Evolutionary conservation across 2,888 invertebrate genomes (phyloP).

Genomic region (Coelopa pilipes): DNA sequence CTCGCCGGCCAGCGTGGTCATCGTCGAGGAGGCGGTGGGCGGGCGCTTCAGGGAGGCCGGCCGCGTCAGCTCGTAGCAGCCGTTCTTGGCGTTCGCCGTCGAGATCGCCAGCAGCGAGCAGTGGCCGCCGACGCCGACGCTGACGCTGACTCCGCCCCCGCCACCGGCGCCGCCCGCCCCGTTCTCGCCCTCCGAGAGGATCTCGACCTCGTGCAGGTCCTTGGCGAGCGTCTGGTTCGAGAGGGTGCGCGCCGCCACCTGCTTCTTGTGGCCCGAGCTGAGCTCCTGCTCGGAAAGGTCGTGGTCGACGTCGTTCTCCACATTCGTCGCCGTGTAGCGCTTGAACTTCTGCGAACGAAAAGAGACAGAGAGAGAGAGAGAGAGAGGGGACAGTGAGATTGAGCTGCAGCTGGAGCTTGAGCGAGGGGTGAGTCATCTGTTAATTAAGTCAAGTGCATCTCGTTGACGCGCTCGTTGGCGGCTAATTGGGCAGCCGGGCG

Average conservation of each 20-base stretch:
- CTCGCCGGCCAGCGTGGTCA: conserved; percentile 52
- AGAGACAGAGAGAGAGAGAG: neutral
- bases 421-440: no score
- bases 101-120: conserved; percentile 54
- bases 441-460: no score
- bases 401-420: no score
- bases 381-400: no score
- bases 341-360: conserved; percentile 57
- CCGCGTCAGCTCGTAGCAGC: conserved; percentile 60
- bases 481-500: no score
- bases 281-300: conserved; percentile 63
- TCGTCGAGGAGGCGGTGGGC: conserved; percentile 56
- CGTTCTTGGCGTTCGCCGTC: conserved; percentile 50
- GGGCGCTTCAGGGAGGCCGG: conserved; percentile 58
- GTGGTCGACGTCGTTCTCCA: conserved; percentile 57
- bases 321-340: conserved; percentile 59
- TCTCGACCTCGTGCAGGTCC: conserved; percentile 58
- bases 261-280: conserved; percentile 54
- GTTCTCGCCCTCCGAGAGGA: conserved; percentile 53
- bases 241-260: conserved; percentile 56
- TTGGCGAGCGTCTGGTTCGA: conserved; percentile 63
- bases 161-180: conserved; percentile 41
- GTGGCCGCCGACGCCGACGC: conserved; percentile 44
- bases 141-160: conserved; percentile 44
- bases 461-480: no score